Evolutionary conservation across 2,113 vertebrate species (phyloP).

Genomic region (Camelus bactrianus): DNA sequence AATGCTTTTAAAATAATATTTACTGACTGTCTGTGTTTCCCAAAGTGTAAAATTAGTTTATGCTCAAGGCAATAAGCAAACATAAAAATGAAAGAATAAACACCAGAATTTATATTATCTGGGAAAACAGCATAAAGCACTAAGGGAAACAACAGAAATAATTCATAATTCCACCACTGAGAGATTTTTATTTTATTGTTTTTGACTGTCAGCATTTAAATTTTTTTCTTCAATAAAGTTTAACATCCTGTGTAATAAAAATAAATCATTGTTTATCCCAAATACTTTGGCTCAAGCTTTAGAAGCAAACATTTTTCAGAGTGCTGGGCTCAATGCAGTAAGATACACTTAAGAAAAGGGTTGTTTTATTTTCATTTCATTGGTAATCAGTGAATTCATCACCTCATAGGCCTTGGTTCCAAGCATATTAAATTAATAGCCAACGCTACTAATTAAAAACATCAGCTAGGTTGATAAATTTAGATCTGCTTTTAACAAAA

Average conservation of each 20-base stretch:
- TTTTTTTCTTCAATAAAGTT: background rate
- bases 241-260: slow-evolving; percentile 29
- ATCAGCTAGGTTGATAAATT: background rate
- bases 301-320: slow-evolving; percentile 33
- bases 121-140: background rate
- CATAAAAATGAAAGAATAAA: background rate
- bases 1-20: slow-evolving; percentile 41
- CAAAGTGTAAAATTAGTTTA: slow-evolving; percentile 51
- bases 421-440: slow-evolving; percentile 15
- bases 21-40: background rate
- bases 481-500: slow-evolving; percentile 1
- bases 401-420: background rate
- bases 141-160: background rate
- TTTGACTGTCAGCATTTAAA: background rate
- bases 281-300: background rate
- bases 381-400: slow-evolving; percentile 5
- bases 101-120: slow-evolving; percentile 8
- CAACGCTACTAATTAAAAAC: background rate
- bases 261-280: slow-evolving; percentile 28
- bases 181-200: slow-evolving; percentile 35
- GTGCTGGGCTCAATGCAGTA: background rate
- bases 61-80: slow-evolving; percentile 10
- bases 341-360: background rate
- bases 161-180: background rate
- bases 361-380: slow-evolving; percentile 5